A percentile compares a stretch with the other conserved stretches of the same genome.
These are phyloP conservation scores for Setipinna tenuifilis DNA, from an alignment of 2,797 vertebrate species.

Conservation along the genomic window DNA sequence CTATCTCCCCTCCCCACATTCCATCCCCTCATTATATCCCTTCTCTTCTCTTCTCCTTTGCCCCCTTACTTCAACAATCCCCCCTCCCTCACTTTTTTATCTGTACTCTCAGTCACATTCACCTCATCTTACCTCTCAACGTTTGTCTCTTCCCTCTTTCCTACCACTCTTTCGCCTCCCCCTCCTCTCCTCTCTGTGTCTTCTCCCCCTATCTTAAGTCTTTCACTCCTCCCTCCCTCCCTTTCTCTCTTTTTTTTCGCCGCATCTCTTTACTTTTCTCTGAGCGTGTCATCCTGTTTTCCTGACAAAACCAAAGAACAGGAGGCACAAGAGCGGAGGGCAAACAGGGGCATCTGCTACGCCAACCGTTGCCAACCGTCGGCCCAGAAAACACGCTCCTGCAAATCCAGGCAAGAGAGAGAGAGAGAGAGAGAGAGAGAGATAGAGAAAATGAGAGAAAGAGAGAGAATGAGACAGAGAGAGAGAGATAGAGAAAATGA, in stretches of 20 bases:
- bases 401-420: slow-evolving; percentile 1
- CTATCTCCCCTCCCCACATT: too few relatives aligned
- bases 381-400: slow-evolving; percentile 20
- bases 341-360: slow-evolving; percentile 29
- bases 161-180: too few relatives aligned
- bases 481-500: not conserved
- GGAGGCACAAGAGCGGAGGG: slow-evolving; percentile 27
- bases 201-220: too few relatives aligned
- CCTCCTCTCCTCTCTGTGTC: too few relatives aligned
- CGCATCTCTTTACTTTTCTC: not conserved
- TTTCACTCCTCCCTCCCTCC: not conserved
- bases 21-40: too few relatives aligned
- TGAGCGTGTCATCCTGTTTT: slow-evolving; percentile 19
- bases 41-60: too few relatives aligned
- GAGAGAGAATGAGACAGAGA: slow-evolving; percentile 23
- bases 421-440: slow-evolving; percentile 14
- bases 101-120: too few relatives aligned
- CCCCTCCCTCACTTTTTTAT: too few relatives aligned
- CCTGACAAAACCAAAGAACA: slow-evolving; percentile 31
- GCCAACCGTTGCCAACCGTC: slow-evolving; percentile 37
- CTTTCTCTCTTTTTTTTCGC: not conserved
- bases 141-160: too few relatives aligned
- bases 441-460: slow-evolving; percentile 30
- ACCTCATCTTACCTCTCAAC: too few relatives aligned
- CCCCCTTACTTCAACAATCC: too few relatives aligned